Percentiles rank a stretch among this genome's conserved stretches.
Evolutionary conservation across 2,888 invertebrate genomes (phyloP).

Genomic region (Cantharis rufa): DNA sequence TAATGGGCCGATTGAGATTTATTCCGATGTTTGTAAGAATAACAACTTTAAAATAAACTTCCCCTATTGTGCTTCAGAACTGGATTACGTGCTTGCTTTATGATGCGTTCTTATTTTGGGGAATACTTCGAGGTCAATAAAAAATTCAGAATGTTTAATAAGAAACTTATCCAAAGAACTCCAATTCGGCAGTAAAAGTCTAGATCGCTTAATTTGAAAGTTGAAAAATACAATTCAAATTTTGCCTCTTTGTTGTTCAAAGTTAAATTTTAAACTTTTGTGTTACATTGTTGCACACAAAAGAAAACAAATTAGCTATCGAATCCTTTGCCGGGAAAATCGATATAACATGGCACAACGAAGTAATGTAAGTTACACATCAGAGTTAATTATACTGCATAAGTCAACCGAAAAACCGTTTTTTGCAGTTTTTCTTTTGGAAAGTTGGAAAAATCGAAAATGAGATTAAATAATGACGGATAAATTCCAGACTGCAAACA

Average conservation of each 20-base stretch:
- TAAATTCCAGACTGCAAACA: not conserved
- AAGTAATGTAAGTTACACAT: not conserved
- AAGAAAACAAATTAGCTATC: not conserved
- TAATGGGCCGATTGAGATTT: not conserved
- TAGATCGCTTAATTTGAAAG: not conserved
- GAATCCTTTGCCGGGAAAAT: not conserved
- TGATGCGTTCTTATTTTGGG: not conserved
- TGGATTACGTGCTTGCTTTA: not conserved
- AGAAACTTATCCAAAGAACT: not conserved
- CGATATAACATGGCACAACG: not conserved
- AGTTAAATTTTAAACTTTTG: not conserved
- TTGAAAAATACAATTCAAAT: not conserved
- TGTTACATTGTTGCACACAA: not conserved
- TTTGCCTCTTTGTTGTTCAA: not conserved
- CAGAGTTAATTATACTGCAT: not conserved
- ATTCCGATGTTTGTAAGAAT: not conserved
- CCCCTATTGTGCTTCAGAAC: not conserved
- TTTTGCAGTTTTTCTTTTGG: not conserved
- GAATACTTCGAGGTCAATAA: not conserved
- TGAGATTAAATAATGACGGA: not conserved
- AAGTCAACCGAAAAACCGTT: not conserved
- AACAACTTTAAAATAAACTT: not conserved
- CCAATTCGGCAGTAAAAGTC: not conserved
- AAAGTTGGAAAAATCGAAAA: not conserved
- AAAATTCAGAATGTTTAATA: not conserved